phyloP scores from a whole-genome alignment of 2,797 vertebrate species.

The Meriones psammophilus region DNA sequence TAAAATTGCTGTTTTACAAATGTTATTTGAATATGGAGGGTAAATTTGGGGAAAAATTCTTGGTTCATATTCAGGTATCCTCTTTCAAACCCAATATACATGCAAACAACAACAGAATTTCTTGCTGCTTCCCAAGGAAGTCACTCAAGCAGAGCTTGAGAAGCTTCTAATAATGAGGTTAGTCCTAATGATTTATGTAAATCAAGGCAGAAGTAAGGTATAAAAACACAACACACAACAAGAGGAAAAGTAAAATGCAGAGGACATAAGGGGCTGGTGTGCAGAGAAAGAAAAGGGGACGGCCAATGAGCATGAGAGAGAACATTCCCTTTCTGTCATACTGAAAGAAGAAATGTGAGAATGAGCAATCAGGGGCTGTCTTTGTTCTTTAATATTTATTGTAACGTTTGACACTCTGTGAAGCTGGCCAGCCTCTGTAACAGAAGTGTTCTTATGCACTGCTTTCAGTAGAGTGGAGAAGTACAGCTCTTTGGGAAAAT shows the following conservation, averaged over 20 bases:
- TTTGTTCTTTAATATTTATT: neutral
- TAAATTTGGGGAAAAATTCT: neutral
- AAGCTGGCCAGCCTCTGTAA: neutral
- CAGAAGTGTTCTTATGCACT: neutral
- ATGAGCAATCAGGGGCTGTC: neutral
- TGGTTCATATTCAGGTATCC: neutral
- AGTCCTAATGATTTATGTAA: neutral
- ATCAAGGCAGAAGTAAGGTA: neutral
- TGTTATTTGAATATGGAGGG: neutral
- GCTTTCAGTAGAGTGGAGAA: rapidly evolving
- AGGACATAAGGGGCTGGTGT: neutral
- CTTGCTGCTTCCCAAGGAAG: neutral
- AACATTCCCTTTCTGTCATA: neutral
- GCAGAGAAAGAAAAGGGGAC: neutral
- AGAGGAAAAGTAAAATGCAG: neutral
- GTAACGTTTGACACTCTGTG: neutral
- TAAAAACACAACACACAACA: neutral
- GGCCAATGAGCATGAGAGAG: neutral
- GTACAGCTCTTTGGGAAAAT: neutral
- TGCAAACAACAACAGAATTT: neutral
- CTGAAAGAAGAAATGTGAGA: neutral
- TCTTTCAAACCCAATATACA: neutral
- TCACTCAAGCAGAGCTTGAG: neutral
- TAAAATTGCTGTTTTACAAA: neutral
- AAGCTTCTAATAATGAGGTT: neutral